Conservation (phyloP, 2,113 vertebrate genomes). For the Grantiella picta region DNA sequence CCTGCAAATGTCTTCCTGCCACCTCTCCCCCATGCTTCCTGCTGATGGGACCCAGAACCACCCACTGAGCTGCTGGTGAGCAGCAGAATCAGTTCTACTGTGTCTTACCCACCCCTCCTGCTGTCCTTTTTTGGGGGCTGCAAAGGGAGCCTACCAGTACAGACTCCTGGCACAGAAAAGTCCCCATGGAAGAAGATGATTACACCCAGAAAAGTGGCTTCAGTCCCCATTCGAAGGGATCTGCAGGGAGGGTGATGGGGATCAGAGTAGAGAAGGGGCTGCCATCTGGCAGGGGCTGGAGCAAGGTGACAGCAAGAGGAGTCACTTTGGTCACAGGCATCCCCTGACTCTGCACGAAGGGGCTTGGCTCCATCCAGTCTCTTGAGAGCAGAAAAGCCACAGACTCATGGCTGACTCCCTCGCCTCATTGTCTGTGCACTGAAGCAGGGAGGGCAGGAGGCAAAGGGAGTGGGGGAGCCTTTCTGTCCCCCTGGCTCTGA, state of each 20-base stretch:
- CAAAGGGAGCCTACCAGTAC: neutral
- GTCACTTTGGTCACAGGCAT: neutral
- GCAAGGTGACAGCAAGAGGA: neutral
- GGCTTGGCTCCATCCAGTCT: neutral
- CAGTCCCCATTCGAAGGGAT: neutral
- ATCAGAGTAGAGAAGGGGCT: neutral
- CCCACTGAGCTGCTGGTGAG: neutral
- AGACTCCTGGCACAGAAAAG: neutral
- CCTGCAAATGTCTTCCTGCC: neutral
- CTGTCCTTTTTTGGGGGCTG: neutral
- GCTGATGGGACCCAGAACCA: neutral
- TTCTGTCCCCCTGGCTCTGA: neutral
- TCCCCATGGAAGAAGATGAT: neutral
- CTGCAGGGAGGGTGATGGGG: neutral
- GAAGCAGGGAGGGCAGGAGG: neutral
- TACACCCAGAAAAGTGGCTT: neutral
- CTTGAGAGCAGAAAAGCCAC: neutral
- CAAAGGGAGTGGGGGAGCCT: neutral
- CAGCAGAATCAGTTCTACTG: neutral
- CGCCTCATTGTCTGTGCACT: neutral
- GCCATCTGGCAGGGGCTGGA: neutral
- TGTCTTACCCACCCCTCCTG: rapidly evolving
- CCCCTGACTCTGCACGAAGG: neutral
- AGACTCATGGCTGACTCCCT: neutral
- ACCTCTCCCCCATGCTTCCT: rapidly evolving